Base-by-base conservation (phyloP, 2,113 vertebrate species). In the Daboia siamensis region DNA sequence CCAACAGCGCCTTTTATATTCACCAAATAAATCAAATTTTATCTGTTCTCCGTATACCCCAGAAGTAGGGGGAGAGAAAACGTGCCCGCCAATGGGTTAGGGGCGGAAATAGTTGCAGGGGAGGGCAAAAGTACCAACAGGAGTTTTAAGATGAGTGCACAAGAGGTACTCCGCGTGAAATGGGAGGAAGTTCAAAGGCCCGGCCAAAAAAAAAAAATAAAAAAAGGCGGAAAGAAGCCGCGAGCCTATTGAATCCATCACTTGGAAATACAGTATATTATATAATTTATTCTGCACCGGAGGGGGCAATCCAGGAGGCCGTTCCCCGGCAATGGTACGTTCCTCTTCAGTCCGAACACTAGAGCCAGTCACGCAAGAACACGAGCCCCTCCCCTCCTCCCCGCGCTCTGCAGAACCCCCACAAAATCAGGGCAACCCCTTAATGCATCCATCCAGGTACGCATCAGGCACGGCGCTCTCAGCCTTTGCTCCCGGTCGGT, bases 281-380 rank as follows among this genome's bases (percentile, higher is more conserved):
- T 69, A 93, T 93, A 93, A 93, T 90, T 86, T 23, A 93, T 90
- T 86, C 8, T n/a, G 55, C 80, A 11, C 64, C 33, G 51, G 29
- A 69, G 29, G 64, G 44, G 15, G 17, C 20, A 57, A 88, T 26
- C 15, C 69, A 1, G 92, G 54, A 7, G 48, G 23, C 52, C 23
- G 26, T 56, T 48, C 51, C 20, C 57, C 46, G 74, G 44, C 88
- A 86, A 33, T 52, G 55, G 91, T 12, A 80, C 4, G 44, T 29
- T 5, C 86, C 55, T 92, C 56, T 90, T 86, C 56, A 20, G 56
- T 13, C 8, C 87, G 4, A 61, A 85, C 55, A 85, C 44, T 51
- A 5, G 74, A 9, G 26, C 55, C 91, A 86, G 57, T 85, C 88
- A 90, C 29, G 46, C 64, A n/a, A 48, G 61, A 33, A 55, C 64